Conservation (phyloP, 2,113 vertebrate genomes). For the Corythornis madagascariensis region DNA sequence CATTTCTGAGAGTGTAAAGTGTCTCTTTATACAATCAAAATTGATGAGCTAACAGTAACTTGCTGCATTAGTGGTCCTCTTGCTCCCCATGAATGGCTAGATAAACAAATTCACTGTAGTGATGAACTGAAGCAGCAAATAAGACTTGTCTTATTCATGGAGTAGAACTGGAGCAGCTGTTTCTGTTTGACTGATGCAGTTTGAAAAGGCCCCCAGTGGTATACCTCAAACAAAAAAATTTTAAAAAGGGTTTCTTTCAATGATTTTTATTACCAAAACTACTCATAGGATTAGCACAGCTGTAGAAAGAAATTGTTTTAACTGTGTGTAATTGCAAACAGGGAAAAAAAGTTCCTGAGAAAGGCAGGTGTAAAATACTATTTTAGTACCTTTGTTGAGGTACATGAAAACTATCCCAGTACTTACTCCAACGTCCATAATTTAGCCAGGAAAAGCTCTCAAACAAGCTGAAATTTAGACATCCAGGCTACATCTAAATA, state of each 20-base stretch:
- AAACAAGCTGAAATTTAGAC: background rate
- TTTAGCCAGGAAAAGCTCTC: background rate
- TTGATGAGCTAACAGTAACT: background rate
- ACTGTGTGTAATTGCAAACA: background rate
- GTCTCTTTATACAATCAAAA: background rate
- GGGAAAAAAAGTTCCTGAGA: background rate
- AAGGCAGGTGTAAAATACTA: conserved; percentile 12
- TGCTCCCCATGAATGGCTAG: background rate
- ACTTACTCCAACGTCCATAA: background rate
- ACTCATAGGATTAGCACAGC: background rate
- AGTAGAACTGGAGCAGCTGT: conserved; percentile 45
- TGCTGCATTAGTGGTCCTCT: background rate
- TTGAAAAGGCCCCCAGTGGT: conserved; percentile 26
- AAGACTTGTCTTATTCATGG: background rate
- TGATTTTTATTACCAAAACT: conserved; percentile 10
- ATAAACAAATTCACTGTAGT: background rate
- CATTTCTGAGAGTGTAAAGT: background rate
- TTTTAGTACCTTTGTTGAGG: background rate
- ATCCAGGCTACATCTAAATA: background rate
- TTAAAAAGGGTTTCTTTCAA: background rate
- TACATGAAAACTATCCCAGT: background rate
- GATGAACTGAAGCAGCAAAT: conserved; percentile 30
- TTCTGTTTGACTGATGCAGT: conserved; percentile 30
- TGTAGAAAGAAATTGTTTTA: conserved; percentile 24
- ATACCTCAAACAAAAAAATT: background rate